Conservation (phyloP, 2,888 invertebrate genomes). For the Hanleya hanleyi region DNA sequence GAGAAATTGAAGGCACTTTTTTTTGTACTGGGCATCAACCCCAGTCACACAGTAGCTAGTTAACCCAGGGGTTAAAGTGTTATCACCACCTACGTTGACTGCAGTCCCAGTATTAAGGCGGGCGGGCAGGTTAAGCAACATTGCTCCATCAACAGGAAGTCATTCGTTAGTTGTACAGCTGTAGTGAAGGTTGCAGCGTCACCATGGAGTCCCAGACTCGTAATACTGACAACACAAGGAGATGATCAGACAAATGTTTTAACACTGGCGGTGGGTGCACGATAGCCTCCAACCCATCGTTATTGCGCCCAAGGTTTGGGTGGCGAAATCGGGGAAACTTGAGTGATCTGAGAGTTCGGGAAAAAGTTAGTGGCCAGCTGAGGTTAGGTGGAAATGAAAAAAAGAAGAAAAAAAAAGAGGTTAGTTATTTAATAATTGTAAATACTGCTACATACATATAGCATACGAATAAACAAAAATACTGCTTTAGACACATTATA, state of each 20-base stretch:
- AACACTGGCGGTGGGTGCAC: not conserved
- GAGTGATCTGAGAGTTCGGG: not conserved
- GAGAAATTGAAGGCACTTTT: no score
- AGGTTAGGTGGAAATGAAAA: not conserved
- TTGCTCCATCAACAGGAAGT: not conserved
- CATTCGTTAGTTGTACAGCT: not conserved
- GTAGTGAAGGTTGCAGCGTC: not conserved
- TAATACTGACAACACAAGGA: constrained; percentile 1
- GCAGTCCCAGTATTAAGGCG: no score
- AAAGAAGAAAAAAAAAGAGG: not conserved
- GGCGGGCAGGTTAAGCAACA: no score
- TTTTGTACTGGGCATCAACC: no score
- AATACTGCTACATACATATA: constrained; percentile 7
- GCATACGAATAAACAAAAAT: not conserved
- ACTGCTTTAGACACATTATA: not conserved
- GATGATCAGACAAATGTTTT: not conserved
- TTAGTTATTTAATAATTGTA: constrained; percentile 3
- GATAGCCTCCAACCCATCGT: not conserved
- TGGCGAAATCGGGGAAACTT: not conserved
- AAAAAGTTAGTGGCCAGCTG: constrained; percentile 7
- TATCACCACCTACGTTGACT: no score
- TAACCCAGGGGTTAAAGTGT: no score
- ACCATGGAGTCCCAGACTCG: not conserved
- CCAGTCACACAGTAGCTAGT: no score
- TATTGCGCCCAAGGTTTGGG: not conserved